phyloP scores from a whole-genome alignment of 2,797 vertebrate genomes.

The Eremophila alpestris region DNA sequence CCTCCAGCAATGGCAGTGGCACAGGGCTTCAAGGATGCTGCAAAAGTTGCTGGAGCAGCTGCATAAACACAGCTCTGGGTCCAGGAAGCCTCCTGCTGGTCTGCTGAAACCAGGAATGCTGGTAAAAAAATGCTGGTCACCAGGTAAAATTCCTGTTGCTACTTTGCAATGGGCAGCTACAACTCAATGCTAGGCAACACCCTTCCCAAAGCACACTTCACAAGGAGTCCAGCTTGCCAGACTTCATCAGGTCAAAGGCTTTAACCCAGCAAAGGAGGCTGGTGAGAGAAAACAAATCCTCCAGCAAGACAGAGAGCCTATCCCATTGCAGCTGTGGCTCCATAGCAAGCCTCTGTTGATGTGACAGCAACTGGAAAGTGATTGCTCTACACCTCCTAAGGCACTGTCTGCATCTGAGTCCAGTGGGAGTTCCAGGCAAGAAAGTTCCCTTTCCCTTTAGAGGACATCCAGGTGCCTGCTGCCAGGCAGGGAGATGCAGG shows the following conservation, averaged over 20 bases:
- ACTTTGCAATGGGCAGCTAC: background rate
- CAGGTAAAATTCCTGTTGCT: background rate
- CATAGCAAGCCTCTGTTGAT: background rate
- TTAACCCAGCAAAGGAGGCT: background rate
- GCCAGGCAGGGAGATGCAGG: background rate
- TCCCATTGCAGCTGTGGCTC: background rate
- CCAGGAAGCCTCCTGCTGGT: background rate
- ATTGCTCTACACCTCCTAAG: background rate
- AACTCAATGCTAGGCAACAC: background rate
- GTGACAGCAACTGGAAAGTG: background rate
- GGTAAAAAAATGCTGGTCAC: no score
- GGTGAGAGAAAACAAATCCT: background rate
- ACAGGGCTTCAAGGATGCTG: background rate
- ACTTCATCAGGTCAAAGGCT: background rate
- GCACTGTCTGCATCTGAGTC: accelerated
- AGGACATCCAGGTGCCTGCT: background rate
- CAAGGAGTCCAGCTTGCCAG: background rate
- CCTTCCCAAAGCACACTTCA: background rate
- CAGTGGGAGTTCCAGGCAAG: background rate
- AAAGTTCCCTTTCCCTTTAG: background rate
- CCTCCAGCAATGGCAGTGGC: background rate
- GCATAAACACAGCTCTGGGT: background rate
- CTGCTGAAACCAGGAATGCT: background rate
- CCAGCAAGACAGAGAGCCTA: background rate
- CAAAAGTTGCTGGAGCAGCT: background rate